phyloP scores from a whole-genome alignment of 2,113 vertebrate genomes.

The Dunckerocampus dactyliophorus region DNA sequence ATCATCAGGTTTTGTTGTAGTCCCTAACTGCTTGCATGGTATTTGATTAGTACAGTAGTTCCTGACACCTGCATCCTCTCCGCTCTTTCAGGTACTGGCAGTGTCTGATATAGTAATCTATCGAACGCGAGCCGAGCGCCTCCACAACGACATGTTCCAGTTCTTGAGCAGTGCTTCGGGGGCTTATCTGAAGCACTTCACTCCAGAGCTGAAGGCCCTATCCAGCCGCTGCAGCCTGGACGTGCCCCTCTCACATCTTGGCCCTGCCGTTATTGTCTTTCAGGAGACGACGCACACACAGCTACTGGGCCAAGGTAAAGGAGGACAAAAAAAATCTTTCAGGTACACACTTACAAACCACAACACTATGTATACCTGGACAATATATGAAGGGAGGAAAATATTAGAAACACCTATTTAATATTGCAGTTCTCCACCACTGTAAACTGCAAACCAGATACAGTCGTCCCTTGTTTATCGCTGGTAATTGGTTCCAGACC shows the following conservation, averaged over 20 bases:
- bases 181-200: slow-evolving; percentile 80
- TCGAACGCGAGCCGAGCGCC: slow-evolving; percentile 78
- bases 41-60: neutral
- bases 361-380: too few species aligned
- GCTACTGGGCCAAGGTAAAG: slow-evolving; percentile 71
- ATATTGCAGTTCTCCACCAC: too few species aligned
- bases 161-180: slow-evolving; percentile 78
- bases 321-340: neutral
- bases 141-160: slow-evolving; percentile 82
- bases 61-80: neutral
- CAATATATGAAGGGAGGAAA: too few species aligned
- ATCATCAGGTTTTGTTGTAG: neutral
- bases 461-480: too few species aligned
- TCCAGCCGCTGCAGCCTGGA: slow-evolving; percentile 77
- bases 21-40: neutral
- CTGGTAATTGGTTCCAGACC: too few species aligned
- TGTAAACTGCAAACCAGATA: too few species aligned
- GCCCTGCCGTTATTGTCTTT: slow-evolving; percentile 75
- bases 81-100: slow-evolving; percentile 67
- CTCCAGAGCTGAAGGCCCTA: slow-evolving; percentile 72
- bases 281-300: slow-evolving; percentile 80
- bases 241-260: slow-evolving; percentile 77
- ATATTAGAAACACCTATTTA: too few species aligned
- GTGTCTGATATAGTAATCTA: slow-evolving; percentile 79
- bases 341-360: neutral